Evolutionary conservation across 2,113 vertebrate species (phyloP).

Genomic region (Panthera uncia): DNA sequence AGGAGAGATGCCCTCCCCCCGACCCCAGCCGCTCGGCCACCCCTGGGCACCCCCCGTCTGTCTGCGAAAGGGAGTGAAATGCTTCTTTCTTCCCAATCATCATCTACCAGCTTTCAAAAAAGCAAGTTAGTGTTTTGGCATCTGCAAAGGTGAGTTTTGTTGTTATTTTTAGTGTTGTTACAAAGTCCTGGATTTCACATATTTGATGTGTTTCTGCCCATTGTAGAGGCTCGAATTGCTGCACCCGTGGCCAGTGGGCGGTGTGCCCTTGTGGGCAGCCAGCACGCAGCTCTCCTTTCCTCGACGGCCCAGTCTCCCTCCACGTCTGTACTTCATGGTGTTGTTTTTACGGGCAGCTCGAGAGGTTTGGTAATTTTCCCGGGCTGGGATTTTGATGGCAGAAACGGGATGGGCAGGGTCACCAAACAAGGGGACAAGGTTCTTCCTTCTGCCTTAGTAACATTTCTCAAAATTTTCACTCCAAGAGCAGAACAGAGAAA

Average conservation of each 20-base stretch:
- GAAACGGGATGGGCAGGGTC: neutral
- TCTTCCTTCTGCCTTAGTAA: neutral
- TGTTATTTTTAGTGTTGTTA: fast-evolving
- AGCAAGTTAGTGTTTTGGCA: neutral
- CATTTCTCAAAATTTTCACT: neutral
- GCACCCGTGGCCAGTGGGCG: fast-evolving
- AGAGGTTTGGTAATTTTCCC: neutral
- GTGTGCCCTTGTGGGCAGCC: neutral
- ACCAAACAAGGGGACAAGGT: neutral
- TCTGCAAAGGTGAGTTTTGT: neutral
- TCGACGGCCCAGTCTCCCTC: neutral
- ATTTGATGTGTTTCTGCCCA: neutral
- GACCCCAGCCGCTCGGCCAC: fast-evolving
- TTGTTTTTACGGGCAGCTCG: neutral
- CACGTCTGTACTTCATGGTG: neutral
- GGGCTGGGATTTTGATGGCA: neutral
- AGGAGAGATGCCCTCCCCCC: neutral
- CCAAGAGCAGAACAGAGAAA: neutral
- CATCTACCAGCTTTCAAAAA: neutral
- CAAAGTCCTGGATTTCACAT: neutral
- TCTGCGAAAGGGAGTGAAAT: neutral
- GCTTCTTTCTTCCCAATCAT: neutral
- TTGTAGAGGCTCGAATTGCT: neutral
- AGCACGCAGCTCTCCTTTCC: neutral
- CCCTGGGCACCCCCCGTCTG: neutral